Evolutionary conservation across 2,888 invertebrate species (phyloP).

Genomic region (Tineola bisselliella): DNA sequence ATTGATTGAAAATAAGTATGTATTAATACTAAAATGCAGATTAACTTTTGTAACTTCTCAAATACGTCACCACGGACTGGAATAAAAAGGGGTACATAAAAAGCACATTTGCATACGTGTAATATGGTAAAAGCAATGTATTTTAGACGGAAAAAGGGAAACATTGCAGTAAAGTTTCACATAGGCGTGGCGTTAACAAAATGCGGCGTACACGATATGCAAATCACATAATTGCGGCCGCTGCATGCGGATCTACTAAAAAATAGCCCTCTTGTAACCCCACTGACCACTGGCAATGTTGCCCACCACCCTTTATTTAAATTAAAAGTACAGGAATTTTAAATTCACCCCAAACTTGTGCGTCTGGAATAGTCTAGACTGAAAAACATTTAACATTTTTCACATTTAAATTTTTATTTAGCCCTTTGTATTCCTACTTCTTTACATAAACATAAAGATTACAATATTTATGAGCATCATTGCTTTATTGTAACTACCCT

Average conservation of each 20-base stretch:
- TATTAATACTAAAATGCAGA: too few species aligned
- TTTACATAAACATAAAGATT: too few species aligned
- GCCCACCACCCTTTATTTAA: conserved; percentile 12
- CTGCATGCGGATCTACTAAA: conserved; percentile 23
- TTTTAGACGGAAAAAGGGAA: conserved; percentile 7
- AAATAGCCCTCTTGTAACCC: conserved; percentile 16
- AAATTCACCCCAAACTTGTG: neutral
- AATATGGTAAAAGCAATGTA: conserved; percentile 10
- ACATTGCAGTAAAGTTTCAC: conserved; percentile 8
- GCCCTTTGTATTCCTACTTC: too few species aligned
- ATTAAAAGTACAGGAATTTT: neutral
- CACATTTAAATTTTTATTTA: neutral
- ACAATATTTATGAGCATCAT: too few species aligned
- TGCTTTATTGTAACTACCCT: too few species aligned
- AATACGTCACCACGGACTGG: neutral
- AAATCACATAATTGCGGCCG: conserved; percentile 43
- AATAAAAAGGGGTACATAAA: neutral
- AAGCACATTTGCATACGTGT: conserved; percentile 5
- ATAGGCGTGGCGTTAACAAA: conserved; percentile 13
- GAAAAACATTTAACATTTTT: neutral
- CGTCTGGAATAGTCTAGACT: neutral
- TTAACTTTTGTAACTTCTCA: neutral
- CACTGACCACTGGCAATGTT: conserved; percentile 11
- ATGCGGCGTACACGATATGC: conserved; percentile 30
- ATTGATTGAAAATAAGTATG: neutral